Percentiles rank a stretch among this genome's conserved stretches.
Conservation (phyloP, 2,113 vertebrate genomes). For the Thermophis baileyi region DNA sequence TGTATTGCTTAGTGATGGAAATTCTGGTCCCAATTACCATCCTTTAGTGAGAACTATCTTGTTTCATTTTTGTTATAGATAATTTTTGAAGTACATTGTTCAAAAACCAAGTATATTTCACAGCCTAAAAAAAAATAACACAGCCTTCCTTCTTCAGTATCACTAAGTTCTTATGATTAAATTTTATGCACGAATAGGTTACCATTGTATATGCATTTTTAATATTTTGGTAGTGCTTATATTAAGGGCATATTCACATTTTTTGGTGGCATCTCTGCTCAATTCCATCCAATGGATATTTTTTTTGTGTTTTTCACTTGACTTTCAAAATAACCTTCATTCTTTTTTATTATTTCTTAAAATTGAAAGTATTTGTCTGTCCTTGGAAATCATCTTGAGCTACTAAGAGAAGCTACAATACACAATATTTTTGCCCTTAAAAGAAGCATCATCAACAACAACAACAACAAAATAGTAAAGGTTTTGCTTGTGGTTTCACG, state of each 20-base stretch:
- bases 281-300: not conserved
- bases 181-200: not conserved
- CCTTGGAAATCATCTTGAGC: slow-evolving; percentile 13
- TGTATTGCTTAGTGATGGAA: not conserved
- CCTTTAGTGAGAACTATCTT: not conserved
- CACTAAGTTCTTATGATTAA: not conserved
- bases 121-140: not conserved
- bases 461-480: not conserved
- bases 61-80: not conserved
- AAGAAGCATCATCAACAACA: slow-evolving; percentile 18
- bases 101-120: not conserved
- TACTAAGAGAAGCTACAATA: not conserved
- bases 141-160: not conserved
- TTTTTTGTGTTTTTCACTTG: not conserved
- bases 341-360: not conserved
- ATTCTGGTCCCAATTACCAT: not conserved
- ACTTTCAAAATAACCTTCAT: not conserved
- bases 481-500: slow-evolving; percentile 28
- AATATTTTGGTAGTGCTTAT: not conserved
- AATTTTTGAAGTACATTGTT: not conserved
- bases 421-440: slow-evolving; percentile 12
- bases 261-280: not conserved
- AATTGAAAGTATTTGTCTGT: not conserved
- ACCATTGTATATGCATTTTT: not conserved
- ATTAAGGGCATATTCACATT: not conserved